Evolutionary conservation across 1,140 invertebrate genomes (phyloP), one percentile per base, ranked within the genome.

Genomic region (Trypoxylus dichotomus): DNA sequence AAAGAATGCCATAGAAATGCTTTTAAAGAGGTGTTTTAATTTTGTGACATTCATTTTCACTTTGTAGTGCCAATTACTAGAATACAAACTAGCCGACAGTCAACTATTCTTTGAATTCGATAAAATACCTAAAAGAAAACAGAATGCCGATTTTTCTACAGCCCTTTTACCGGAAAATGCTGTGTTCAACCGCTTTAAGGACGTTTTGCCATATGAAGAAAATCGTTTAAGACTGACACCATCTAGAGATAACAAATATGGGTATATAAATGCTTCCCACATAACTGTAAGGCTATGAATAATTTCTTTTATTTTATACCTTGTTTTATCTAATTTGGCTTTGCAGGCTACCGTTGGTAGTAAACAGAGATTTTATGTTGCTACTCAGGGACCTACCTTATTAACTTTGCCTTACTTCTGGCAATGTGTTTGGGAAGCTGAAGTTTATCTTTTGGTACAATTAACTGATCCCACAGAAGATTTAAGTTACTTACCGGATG

Each of bases 181-280:
- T 2, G 80, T 86, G 5, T 85, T 86, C 78, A 89, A 87, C 80
- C 87, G 88, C 24, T 93, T 90, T 83, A 90, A 90, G 85, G 92
- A 94, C 81, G 93, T 96, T 43, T 86, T 97, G 42, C 96, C 96
- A 1, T 97, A 97, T 85, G 96, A 97, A 84, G 93, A 95, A 81
- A 96, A 96, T 84, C 85, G 95, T 47, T 93, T 97, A 37, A 88
- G 93, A 72, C 85, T 97, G 3, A 91, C 90, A 24, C 93, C 95
- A 3, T 90, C 91, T 2, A 93, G 92, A 85, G 90, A 92, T 76
- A 97, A 97, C 87, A 91, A 92, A 73, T 90, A 90, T 83, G 96
- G 96, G 7, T 97, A 97, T 82, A 94, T 97, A 60, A 97, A 97
- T 88, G 95, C 95, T 3, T 96, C 95, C 8, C 94, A 96, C 83